Evolutionary conservation across 1,140 invertebrate species (phyloP).

Genomic region (Drosophila albomicans): DNA sequence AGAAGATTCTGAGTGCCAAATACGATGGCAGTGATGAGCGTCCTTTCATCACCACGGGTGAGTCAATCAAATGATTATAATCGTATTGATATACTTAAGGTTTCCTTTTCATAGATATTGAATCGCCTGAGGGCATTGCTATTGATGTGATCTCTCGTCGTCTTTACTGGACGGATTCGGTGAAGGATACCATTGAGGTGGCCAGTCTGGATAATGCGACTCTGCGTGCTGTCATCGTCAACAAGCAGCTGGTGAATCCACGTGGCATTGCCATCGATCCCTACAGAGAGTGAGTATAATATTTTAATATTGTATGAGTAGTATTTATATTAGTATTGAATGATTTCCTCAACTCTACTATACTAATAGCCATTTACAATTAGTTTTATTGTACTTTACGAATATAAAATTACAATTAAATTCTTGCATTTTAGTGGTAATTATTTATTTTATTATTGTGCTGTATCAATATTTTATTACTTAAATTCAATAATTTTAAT

Average conservation of each 20-base stretch:
- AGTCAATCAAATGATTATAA: neutral
- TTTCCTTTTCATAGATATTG: constrained; percentile 87
- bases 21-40: constrained; percentile 91
- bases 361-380: too few species aligned
- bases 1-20: constrained; percentile 89
- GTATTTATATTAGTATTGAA: too few species aligned
- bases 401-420: too few species aligned
- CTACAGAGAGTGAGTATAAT: constrained; percentile 89
- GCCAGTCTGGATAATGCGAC: constrained; percentile 93
- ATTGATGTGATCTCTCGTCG: constrained; percentile 96
- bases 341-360: too few species aligned
- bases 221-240: constrained; percentile 91
- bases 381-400: too few species aligned
- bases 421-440: too few species aligned
- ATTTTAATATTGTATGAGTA: too few species aligned
- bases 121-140: constrained; percentile 96
- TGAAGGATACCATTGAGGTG: constrained; percentile 95
- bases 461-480: too few species aligned
- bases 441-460: too few species aligned
- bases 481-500: too few species aligned
- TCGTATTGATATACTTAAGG: neutral
- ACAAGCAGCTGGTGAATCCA: constrained; percentile 93
- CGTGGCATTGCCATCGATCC: constrained; percentile 98
- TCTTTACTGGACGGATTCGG: constrained; percentile 98
- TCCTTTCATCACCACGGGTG: constrained; percentile 88